Base-by-base conservation (phyloP, 2,113 vertebrate species). In the Bothrops jararaca region DNA sequence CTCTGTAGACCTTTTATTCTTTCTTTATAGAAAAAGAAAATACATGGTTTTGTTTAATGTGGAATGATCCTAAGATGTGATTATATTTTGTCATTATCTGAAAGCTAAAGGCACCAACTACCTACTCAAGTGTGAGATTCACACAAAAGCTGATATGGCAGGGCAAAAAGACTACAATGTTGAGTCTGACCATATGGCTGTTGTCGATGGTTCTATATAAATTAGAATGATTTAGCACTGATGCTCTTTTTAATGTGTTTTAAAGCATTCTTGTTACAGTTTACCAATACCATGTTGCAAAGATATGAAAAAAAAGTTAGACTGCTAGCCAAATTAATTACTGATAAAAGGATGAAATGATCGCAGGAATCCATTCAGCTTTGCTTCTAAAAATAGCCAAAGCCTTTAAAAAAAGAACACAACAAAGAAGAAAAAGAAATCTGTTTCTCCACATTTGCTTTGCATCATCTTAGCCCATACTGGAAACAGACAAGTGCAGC, bases 401-500 rank as follows among this genome's bases (percentile, higher is more conserved):
- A 85, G 91, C 95, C 92, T 34, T 80, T 93, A 92, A 42, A 92
- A 93, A 92, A 42, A 56, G 90, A 60, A 90, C 64, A 69, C 34
- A 69, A 69, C 29, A 45, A 93, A 42, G 92, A 89, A 93, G 45
- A 91, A 94, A 7, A 54, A 80, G 86, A 86, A 90, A 39, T 42
- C 86, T 92, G 26, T 88, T 91, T 3, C 29, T 92, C 57, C 39
- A 58, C 95, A 94, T 97, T 96, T 96, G 93, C 89, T 96, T 96
- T 95, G 48, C 88, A 93, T 97, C 94, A 95, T 91, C 69, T 94
- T 89, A 93, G 85, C 80, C 94, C 91, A 54, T 94, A 92, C 85
- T 95, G 93, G 89, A 96, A 94, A 93, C 45, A 94, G 64, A 3
- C 74, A 80, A 93, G 54, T 34, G 13, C 13, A 95, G 87, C 89